Base-by-base conservation (phyloP, 2,888 invertebrate species). In the Scaptomyza parva region DNA sequence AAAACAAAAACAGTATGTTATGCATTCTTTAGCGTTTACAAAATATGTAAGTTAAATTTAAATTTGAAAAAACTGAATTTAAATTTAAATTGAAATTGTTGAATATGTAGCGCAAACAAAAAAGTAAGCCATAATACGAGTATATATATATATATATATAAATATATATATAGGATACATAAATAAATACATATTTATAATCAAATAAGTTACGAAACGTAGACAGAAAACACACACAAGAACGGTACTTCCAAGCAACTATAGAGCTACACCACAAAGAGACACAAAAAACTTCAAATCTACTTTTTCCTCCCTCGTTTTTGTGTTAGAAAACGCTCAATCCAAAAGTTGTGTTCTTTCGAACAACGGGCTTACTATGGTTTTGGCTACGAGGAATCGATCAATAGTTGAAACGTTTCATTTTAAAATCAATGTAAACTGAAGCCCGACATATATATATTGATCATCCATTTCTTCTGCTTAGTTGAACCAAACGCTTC, bases 241-340 rank as follows among this genome's bases (percentile, higher is more conserved):
- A 66, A 74, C 81, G 84, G 75, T 86, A 85, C 84, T 85, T 86
- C 84, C 84, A 85, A 81, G 81, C 81, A 86, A 84, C 84, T 81
- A 84, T 78, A 84, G 73, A 84, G 84, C 84, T 84, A 84, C 77
- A 74, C 65, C 60, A 41, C 20, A 20, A 18, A 48, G 58, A 44
- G 57, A 53, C 17, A 44, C 35, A 58, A 14, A 40, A 66, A 63
- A 50, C 37, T 48, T 41, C 52, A 35, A 14, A 44, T 41, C 2
- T n/a, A 33, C 35, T 41, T 55, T 20, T 61, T 55, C 35, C 28
- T 70, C 59, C 20, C 47, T 47, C n/a, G n/a, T n/a, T 43, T 20
- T 26, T 51, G 12, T 33, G n/a, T 28, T 28, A 9, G 9, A 26
- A 12, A 20, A 37, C 35, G 37, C 45, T 54, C 35, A 54, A 45